Evolutionary conservation across 1,140 invertebrate species (phyloP), one percentile per base, ranked within the genome.

Genomic region (Eumeta japonica): DNA sequence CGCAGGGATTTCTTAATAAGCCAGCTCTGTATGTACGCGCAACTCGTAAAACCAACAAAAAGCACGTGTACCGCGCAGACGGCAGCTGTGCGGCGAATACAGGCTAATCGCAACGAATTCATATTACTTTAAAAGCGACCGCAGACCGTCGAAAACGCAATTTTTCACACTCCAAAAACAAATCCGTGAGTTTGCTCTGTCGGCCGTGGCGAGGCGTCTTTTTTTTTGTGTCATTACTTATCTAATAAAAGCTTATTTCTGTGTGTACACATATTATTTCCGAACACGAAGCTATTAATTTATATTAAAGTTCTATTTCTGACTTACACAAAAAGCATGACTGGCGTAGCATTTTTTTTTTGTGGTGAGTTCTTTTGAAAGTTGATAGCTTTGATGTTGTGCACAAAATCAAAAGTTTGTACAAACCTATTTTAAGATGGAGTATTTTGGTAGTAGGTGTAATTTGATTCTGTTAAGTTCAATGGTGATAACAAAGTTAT

Each of bases 91-190:
- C n/a, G n/a, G n/a, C n/a, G n/a, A n/a, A n/a, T n/a, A n/a, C n/a
- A n/a, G n/a, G n/a, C n/a, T 66, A 63, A 71, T 63, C 53, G 53
- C 46, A 45, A 62, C 62, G 61, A 58, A 68, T 71, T 67, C 54
- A 48, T 71, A 66, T 58, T 59, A 55, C 58, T 67, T n/a, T 62
- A 63, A 65, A 59, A 47, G 53, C 46, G 27, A 67, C 64, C 64
- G 51, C 67, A 63, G 54, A 68, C 64, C 64, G 52, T 52, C 55
- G 43, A 55, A 56, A 72, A 71, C 55, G 47, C 62, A 48, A 72
- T 72, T 72, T 58, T 72, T 72, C 67, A 72, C 61, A 68, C 55
- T 55, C 52, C 44, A 62, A 67, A 65, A 63, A 59, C 62, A 71
- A 67, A 68, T 66, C n/a, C n/a, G n/a, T n/a, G n/a, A n/a, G n/a